Evolutionary conservation across 1,140 invertebrate genomes (phyloP).

Genomic region (Drosophila sproati): DNA sequence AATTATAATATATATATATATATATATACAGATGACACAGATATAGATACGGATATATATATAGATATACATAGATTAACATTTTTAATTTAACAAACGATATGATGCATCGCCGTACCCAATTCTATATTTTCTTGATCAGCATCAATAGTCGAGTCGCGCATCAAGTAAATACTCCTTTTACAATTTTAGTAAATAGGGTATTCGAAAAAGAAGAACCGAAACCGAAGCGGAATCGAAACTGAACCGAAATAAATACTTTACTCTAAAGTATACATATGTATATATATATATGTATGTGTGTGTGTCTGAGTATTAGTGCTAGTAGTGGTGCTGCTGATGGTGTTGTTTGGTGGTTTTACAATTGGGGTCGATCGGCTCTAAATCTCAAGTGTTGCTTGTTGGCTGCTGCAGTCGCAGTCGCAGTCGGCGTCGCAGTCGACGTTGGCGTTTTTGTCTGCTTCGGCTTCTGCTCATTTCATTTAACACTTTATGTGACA

Average conservation of each 20-base stretch:
- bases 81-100: no score
- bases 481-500: slow-evolving; percentile 83
- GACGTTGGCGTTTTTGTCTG: slow-evolving; percentile 51
- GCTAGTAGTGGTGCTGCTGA: background rate
- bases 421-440: slow-evolving; percentile 47
- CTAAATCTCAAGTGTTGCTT: slow-evolving; percentile 70
- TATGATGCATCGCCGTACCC: no score
- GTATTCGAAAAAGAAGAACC: slow-evolving; percentile 56
- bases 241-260: slow-evolving; percentile 76
- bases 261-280: slow-evolving; percentile 43
- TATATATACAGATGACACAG: no score
- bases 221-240: slow-evolving; percentile 60
- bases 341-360: slow-evolving; percentile 5
- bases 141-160: background rate
- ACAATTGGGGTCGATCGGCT: slow-evolving; percentile 72
- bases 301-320: background rate
- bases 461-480: slow-evolving; percentile 68
- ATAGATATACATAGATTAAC: no score
- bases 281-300: background rate
- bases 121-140: background rate
- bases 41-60: no score
- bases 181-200: slow-evolving; percentile 12
- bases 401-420: slow-evolving; percentile 21
- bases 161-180: background rate
- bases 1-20: no score